A percentile compares a stretch with the other conserved stretches of the same genome.
Conservation (phyloP, 2,888 invertebrate species). For the Mesorhabditis sp. region DNA sequence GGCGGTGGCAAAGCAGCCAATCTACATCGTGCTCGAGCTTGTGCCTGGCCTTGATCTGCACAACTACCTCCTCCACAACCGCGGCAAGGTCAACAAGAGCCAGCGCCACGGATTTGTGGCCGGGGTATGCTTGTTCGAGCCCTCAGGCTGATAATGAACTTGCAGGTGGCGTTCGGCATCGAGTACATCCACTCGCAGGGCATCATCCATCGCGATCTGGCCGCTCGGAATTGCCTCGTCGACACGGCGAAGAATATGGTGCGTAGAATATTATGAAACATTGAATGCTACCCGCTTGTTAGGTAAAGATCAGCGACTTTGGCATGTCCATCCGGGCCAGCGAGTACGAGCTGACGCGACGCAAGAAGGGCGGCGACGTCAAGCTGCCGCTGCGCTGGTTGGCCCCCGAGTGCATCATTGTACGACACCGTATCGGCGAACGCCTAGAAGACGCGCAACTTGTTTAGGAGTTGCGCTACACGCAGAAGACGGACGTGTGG, state of each 20-base stretch:
- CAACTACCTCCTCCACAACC: background rate
- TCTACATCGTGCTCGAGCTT: constrained; percentile 2
- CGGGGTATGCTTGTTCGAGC: background rate
- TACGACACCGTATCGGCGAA: background rate
- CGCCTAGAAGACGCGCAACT: background rate
- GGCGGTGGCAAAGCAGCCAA: background rate
- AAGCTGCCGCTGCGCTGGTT: background rate
- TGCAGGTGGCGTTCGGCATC: constrained; percentile 5
- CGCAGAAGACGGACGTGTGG: constrained; percentile 5
- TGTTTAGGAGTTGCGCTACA: constrained; percentile 4
- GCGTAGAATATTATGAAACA: background rate
- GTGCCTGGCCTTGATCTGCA: background rate
- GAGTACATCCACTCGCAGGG: constrained; percentile 3
- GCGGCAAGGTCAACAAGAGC: background rate
- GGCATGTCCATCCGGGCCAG: background rate
- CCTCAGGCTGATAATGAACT: background rate
- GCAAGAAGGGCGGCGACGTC: background rate
- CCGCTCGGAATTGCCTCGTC: background rate
- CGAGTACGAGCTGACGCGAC: background rate
- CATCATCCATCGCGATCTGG: constrained; percentile 1
- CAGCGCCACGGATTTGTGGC: background rate
- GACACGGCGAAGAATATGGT: background rate
- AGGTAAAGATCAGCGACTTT: constrained; percentile 4
- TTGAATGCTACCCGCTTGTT: background rate
- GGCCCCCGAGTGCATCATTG: constrained; percentile 3